Conservation (phyloP, 2,888 invertebrate species). For the Cheilosia pagana region DNA sequence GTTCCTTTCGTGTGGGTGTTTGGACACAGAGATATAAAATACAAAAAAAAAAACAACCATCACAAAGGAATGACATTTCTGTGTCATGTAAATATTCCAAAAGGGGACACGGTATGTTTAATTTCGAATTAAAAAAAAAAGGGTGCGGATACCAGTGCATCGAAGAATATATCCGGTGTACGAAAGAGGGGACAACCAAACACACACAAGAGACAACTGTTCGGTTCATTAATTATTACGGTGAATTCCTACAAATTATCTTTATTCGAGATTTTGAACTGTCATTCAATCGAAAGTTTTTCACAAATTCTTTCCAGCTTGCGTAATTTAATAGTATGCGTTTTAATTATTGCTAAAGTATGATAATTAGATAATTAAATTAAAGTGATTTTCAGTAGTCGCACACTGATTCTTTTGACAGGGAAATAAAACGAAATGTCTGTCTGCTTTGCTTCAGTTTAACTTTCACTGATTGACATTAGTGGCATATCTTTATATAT, state of each 20-base stretch:
- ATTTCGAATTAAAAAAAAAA: constrained; percentile 20
- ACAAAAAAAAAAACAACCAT: constrained; percentile 15
- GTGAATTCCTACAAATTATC: constrained; percentile 1
- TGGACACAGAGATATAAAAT: not conserved
- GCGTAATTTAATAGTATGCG: not conserved
- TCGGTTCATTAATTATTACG: constrained; percentile 25
- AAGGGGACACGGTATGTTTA: constrained; percentile 14
- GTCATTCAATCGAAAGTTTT: constrained; percentile 20
- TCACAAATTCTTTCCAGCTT: not conserved
- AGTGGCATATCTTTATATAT: constrained; percentile 12
- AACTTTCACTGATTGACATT: constrained; percentile 59
- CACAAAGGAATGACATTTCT: constrained; percentile 63
- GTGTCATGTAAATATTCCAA: constrained; percentile 51
- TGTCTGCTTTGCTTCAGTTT: not conserved
- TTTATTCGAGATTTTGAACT: not conserved
- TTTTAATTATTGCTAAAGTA: not conserved
- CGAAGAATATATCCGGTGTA: constrained; percentile 24
- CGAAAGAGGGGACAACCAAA: not conserved
- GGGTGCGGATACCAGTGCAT: constrained; percentile 43
- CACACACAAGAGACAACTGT: constrained; percentile 4
- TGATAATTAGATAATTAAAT: constrained; percentile 25
- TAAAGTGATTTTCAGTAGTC: not conserved
- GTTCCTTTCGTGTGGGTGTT: constrained; percentile 34
- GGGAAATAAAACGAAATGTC: not conserved
- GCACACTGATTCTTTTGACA: not conserved